Conservation (phyloP, 2,888 invertebrate genomes). For the Nomada fabriciana region DNA sequence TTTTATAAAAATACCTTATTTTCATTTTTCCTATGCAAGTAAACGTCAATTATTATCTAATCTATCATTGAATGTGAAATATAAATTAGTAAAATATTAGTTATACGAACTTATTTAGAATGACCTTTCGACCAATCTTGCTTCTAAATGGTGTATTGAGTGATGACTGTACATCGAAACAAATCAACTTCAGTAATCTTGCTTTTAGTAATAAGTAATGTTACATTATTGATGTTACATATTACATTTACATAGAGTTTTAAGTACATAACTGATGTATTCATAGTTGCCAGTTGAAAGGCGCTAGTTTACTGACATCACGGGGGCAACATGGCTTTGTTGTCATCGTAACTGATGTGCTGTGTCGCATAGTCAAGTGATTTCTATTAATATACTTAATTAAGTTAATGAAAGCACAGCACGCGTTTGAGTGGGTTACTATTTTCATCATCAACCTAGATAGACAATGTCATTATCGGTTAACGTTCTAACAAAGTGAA, state of each 20-base stretch:
- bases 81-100: background rate
- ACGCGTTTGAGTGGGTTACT: conserved; percentile 45
- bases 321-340: conserved; percentile 62
- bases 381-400: conserved; percentile 64
- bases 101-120: conserved; percentile 41
- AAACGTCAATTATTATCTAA: conserved; percentile 3
- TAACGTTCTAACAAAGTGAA: conserved; percentile 50
- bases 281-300: conserved; percentile 11
- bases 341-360: conserved; percentile 52
- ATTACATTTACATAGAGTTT: background rate
- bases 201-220: background rate
- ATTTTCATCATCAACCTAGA: conserved; percentile 46
- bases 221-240: background rate
- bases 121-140: conserved; percentile 54
- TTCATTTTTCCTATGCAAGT: background rate
- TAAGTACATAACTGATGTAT: conserved; percentile 2
- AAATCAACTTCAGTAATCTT: conserved; percentile 61
- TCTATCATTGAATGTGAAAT: background rate
- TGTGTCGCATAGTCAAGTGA: conserved; percentile 38
- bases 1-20: background rate
- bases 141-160: conserved; percentile 53
- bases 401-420: conserved; percentile 50
- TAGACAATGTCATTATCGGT: conserved; percentile 63
- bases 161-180: conserved; percentile 51
- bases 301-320: conserved; percentile 31